A percentile compares a stretch with the other conserved stretches of the same genome.
phyloP scores from a whole-genome alignment of 1,140 invertebrate species.

The Ephestia elutella region DNA sequence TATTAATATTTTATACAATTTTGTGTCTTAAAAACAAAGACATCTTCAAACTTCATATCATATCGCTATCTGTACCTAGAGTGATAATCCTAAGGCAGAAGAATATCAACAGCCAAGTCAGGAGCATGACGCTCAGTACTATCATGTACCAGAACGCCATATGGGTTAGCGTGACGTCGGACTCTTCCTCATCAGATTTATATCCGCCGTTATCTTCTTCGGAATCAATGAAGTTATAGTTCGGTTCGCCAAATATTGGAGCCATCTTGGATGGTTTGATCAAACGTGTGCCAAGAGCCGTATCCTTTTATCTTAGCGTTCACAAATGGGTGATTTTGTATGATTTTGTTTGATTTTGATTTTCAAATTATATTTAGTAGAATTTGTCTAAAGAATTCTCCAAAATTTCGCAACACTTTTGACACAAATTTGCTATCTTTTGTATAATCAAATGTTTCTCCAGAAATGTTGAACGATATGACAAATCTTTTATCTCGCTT shows the following conservation, averaged over 20 bases:
- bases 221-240: conserved; percentile 29
- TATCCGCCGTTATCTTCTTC: conserved; percentile 15
- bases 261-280: conserved; percentile 24
- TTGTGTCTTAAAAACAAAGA: too few species aligned
- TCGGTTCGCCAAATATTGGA: conserved; percentile 33
- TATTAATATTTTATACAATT: too few species aligned
- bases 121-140: conserved; percentile 42
- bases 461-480: not conserved
- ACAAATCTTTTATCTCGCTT: not conserved
- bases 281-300: not conserved
- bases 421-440: not conserved
- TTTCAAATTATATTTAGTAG: too few species aligned
- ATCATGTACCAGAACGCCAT: conserved; percentile 58
- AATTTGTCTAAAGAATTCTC: too few species aligned
- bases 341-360: too few species aligned
- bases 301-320: too few species aligned
- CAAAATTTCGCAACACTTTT: too few species aligned
- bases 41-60: not conserved
- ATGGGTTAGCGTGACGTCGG: conserved; percentile 25
- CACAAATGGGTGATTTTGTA: too few species aligned
- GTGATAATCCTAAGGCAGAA: conserved; percentile 47
- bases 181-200: conserved; percentile 12
- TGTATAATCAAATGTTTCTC: not conserved
- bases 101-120: conserved; percentile 51
- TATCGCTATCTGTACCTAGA: conserved; percentile 28